Evolutionary conservation across 2,888 invertebrate species (phyloP), one percentile per base, ranked within the genome.

Genomic region (Sinelater perroti): DNA sequence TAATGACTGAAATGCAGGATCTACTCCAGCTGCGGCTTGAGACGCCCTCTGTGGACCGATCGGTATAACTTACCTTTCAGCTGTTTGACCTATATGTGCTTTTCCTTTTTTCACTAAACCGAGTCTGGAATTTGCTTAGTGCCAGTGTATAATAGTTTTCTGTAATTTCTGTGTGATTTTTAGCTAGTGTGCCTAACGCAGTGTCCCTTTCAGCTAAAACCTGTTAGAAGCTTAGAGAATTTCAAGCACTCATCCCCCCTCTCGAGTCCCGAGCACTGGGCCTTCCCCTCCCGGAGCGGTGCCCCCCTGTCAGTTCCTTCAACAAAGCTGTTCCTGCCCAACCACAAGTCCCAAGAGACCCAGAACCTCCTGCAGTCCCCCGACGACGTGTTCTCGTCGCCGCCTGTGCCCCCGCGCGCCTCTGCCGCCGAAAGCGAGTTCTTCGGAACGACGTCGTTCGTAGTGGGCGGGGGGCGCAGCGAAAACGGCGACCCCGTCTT

Each of bases 1-100:
- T 88, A 50, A 83, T 88, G 81, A 85, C 85, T 63, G 91, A 90
- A 75, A 79, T 86, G 69, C 82, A 84, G 64, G 84, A 86, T 71
- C 80, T 85, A 33, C 77, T 85, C 60, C 83, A 82, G 57, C 69
- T 78, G 30, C 74, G 75, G 14, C 71, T 79, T 11, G 77, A 76
- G 10, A 82, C 81, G 30, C 86, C 87, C 47, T 81, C 84, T 38
- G 85, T 86, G 51, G 86, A 87, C 73, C 78, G 85, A 80, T 85
- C 84, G 72, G 87, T 87, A 80, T 83, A 18, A 18, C 4, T n/a
- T n/a, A n/a, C n/a, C n/a, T n/a, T n/a, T n/a, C n/a, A n/a, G n/a
- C n/a, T n/a, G n/a, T n/a, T n/a, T n/a, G n/a, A n/a, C n/a, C n/a
- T n/a, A n/a, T n/a, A n/a, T n/a, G n/a, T 18, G 40, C 51, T 40